Evolutionary conservation across 2,113 vertebrate species (phyloP).

Genomic region (Dendropsophus ebraccatus): DNA sequence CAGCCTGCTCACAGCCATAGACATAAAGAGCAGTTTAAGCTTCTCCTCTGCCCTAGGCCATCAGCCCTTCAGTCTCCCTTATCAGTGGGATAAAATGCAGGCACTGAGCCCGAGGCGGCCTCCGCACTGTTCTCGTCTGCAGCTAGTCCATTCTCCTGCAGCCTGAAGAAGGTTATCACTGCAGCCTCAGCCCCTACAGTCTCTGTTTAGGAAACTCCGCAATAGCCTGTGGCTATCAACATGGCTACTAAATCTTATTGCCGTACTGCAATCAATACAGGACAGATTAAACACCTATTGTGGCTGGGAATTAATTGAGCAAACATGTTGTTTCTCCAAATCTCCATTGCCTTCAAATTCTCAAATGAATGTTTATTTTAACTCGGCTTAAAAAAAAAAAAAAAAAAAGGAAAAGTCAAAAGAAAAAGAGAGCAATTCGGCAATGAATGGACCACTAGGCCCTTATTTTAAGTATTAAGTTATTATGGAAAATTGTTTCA

Average conservation of each 20-base stretch:
- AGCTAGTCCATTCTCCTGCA: constrained; percentile 10
- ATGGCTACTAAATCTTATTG: constrained; percentile 56
- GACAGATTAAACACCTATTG: constrained; percentile 55
- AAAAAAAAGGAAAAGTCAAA: no score
- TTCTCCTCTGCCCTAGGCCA: constrained; percentile 37
- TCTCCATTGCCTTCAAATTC: constrained; percentile 24
- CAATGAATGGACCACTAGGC: background rate
- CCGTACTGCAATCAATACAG: constrained; percentile 46
- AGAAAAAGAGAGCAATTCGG: background rate
- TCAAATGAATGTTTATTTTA: background rate
- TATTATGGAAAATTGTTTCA: background rate
- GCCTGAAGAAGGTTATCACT: constrained; percentile 56
- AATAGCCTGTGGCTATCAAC: constrained; percentile 52
- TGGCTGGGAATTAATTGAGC: constrained; percentile 44
- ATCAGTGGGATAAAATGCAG: constrained; percentile 56
- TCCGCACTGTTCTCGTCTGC: constrained; percentile 33
- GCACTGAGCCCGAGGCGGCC: constrained; percentile 51
- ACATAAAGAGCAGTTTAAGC: constrained; percentile 55
- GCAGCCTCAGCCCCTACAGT: constrained; percentile 48
- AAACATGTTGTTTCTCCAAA: constrained; percentile 25
- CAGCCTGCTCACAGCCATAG: constrained; percentile 7
- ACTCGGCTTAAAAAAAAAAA: background rate
- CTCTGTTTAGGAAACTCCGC: constrained; percentile 17
- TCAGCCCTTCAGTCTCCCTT: constrained; percentile 54
- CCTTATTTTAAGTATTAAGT: background rate